Base-by-base conservation (phyloP, 2,888 invertebrate genomes). In the Harpagoxenus sublaevis region DNA sequence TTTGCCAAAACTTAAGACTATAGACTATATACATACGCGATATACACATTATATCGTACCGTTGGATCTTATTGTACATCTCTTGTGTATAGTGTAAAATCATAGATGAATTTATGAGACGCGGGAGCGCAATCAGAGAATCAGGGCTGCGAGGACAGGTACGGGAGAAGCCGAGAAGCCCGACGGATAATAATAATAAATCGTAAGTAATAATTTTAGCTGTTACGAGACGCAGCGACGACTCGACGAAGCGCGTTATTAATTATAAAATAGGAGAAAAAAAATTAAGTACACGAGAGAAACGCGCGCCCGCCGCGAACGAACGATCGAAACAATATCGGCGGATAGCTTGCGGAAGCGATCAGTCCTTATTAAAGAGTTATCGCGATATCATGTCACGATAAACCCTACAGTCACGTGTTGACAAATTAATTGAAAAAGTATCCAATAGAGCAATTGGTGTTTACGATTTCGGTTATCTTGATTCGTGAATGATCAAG, bases 31-130 rank as follows among this genome's bases (percentile, higher is more conserved):
- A 88, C 77, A 88, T 73, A 88, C 85, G 84, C 71, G 88, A 87
- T 75, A 81, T 79, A 70, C 42, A 68, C 42, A 66, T 63, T 92
- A 92, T 93, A 92, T 91, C 92, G 90, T 88, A 91, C 92, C 91
- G 94, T 94, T 94, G 93, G 91, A 92, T 92, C 92, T 92, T 93
- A 85, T 93, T 93, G 93, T 93, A 93, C 91, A 94, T 93, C 90
- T 92, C 84, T 92, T 94, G 94, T 94, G 94, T 94, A 94, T 92
- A 94, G 93, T 94, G 90, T 91, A 93, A 93, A 92, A 88, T 90
- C 87, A 71, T 87, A 85, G 89, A 86, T 74, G 83, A 88, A 87
- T 87, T 77, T 85, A 89, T 89, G 70, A 83, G 73, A 51, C 85
- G 83, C 77, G 75, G 79, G 74, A 86, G 63, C 81, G 66, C 62